phyloP scores from a whole-genome alignment of 2,113 vertebrate genomes.

The Saiga tatarica region DNA sequence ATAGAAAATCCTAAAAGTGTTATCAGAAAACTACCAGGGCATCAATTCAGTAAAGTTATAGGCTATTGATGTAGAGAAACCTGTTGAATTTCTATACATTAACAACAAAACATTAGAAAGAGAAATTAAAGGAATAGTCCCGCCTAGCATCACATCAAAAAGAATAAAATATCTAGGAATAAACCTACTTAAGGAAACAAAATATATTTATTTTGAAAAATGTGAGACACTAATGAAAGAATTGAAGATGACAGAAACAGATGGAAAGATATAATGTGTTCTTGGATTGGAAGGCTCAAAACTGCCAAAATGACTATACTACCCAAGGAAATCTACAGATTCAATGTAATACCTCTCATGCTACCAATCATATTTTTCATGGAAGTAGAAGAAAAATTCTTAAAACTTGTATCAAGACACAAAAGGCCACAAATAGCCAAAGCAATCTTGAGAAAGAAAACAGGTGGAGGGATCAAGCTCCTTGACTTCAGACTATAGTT shows the following conservation, averaged over 20 bases:
- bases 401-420: neutral
- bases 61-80: neutral
- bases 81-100: neutral
- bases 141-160: neutral
- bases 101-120: neutral
- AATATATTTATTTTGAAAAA: neutral
- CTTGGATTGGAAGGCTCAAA: neutral
- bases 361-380: neutral
- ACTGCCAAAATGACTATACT: neutral
- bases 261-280: neutral
- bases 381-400: neutral
- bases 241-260: neutral
- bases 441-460: neutral
- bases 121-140: neutral
- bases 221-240: neutral
- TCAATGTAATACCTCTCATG: neutral
- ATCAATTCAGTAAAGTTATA: neutral
- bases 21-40: neutral
- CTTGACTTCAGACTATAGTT: neutral
- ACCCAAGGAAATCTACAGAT: neutral
- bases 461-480: neutral
- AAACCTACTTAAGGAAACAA: neutral
- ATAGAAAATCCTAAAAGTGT: neutral
- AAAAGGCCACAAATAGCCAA: neutral
- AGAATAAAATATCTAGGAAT: neutral